Evolutionary conservation across 2,888 invertebrate genomes (phyloP), one percentile per base, ranked within the genome.

Genomic region (Ethmia dodecea): DNA sequence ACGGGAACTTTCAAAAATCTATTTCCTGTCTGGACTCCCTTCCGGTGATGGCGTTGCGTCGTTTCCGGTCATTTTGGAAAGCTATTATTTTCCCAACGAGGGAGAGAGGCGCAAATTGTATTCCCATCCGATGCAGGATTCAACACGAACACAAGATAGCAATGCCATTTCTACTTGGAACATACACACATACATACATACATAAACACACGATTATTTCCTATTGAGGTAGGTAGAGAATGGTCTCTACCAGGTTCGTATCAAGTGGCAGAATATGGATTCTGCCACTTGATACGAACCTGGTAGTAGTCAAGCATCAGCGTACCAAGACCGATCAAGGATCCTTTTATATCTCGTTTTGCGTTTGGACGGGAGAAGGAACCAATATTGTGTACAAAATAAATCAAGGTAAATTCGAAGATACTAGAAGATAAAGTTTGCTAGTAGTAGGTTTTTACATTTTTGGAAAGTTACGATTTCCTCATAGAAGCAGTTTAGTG

Each of bases 11-110:
- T 71, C 78, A 78, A 83, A 83, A 80, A 79, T 77, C 81, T 77
- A 81, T 83, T 80, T 80, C 81, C 83, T 45, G 74, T 81, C 79
- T 78, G 76, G 70, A 73, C 74, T 46, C 49, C 42, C 56, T 67
- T 78, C 77, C 80, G 71, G 64, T 55, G 25, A 55, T 52, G 51
- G 56, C 56, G 51, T 56, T 56, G 56, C 48, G 38, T 51, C 39
- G 47, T 54, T 66, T 75, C 74, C 69, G 71, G 68, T 55, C 55
- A 55, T 68, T 65, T 68, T 71, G 54, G 43, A 45, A 53, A 43
- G 45, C 63, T 51, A 69, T 74, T 74, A 73, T 72, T 58, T 60
- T 49, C 42, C 32, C 29, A 38, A 22, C 14, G 25, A 15, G 11
- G 13, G 14, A 13, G 25, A 16, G 13, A 14, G 28, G n/a, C 12